phyloP scores from a whole-genome alignment of 2,888 invertebrate species.

The Neoaliturus tenellus region DNA sequence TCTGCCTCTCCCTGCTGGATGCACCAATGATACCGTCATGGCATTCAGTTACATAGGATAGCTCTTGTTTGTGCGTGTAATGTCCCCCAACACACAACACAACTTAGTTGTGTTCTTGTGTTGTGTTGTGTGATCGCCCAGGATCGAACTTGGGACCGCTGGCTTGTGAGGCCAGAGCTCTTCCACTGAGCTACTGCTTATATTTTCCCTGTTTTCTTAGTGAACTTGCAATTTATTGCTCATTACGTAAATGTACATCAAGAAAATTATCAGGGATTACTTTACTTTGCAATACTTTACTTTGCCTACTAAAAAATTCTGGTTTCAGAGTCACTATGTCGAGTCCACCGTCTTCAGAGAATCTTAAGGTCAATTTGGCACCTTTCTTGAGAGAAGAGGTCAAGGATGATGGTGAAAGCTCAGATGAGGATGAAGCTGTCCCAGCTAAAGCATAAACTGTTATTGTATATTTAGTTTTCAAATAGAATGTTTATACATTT shows the following conservation, averaged over 20 bases:
- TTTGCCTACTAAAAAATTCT: not conserved
- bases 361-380: conserved; percentile 79
- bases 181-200: no score
- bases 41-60: no score
- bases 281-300: not conserved
- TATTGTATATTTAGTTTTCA: conserved; percentile 20
- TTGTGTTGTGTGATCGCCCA: no score
- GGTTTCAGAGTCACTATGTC: conserved; percentile 77
- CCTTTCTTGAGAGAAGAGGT: conserved; percentile 64
- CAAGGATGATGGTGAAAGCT: conserved; percentile 65
- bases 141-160: no score
- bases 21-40: no score
- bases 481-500: not conserved
- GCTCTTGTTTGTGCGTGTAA: no score
- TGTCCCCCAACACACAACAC: no score
- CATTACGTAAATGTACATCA: no score
- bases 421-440: conserved; percentile 68
- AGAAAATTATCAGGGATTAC: not conserved
- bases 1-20: no score
- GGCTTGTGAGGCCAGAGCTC: no score
- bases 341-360: conserved; percentile 81
- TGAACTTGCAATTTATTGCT: not conserved
- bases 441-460: conserved; percentile 13
- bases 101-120: no score
- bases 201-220: not conserved